These are phyloP conservation scores for Toxostoma redivivum DNA, from an alignment of 2,113 vertebrate species.

Conservation along the genomic window DNA sequence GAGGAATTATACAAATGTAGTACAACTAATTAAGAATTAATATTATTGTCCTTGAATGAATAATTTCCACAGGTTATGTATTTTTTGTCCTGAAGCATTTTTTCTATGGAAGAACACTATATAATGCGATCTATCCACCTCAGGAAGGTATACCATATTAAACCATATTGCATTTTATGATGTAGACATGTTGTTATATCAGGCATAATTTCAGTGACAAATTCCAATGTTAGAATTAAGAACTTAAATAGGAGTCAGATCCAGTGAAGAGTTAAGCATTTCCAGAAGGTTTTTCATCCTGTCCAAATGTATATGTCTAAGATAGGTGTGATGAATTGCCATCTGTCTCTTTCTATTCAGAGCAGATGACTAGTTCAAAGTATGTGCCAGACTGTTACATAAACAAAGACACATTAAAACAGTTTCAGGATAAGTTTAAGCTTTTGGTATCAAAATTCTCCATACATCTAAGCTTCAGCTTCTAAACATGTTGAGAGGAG, in stretches of 20 bases:
- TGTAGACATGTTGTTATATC: background rate
- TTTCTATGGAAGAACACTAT: background rate
- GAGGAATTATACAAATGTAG: background rate
- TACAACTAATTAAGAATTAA: background rate
- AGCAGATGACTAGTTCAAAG: constrained; percentile 16
- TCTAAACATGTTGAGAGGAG: background rate
- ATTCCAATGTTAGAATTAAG: background rate
- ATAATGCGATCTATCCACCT: background rate
- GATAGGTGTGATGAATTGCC: background rate
- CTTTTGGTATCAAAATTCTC: background rate
- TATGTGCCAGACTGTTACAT: background rate
- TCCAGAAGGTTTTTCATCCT: background rate
- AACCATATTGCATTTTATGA: background rate
- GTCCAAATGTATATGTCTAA: background rate
- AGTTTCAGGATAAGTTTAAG: background rate
- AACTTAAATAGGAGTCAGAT: background rate
- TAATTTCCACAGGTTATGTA: background rate
- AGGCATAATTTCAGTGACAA: background rate
- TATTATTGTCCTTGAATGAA: background rate
- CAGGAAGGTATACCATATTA: background rate
- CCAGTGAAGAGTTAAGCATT: background rate
- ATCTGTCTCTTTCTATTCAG: background rate
- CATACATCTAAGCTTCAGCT: background rate
- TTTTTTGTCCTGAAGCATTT: background rate
- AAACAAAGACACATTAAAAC: background rate